Percentiles rank a stretch among this genome's conserved stretches.
These are phyloP conservation scores for Eudasyphora cyanicolor DNA, from an alignment of 2,888 invertebrate genomes.

Conservation along the genomic window DNA sequence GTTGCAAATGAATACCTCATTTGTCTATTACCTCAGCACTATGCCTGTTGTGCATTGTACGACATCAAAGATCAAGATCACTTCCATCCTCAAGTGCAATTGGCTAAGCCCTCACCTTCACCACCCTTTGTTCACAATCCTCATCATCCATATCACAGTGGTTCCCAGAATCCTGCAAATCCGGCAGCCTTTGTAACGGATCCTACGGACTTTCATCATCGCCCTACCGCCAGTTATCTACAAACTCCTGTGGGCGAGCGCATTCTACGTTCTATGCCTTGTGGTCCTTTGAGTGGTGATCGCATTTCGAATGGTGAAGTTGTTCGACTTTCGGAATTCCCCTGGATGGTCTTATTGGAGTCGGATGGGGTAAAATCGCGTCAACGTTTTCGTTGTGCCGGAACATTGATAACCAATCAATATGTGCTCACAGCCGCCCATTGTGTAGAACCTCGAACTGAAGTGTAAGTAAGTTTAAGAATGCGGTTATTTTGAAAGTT, in stretches of 20 bases:
- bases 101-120: background rate
- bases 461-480: slow-evolving; percentile 62
- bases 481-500: too few species aligned
- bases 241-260: slow-evolving; percentile 49
- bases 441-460: slow-evolving; percentile 61
- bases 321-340: slow-evolving; percentile 84
- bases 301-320: slow-evolving; percentile 83
- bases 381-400: slow-evolving; percentile 73
- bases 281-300: slow-evolving; percentile 81
- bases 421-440: slow-evolving; percentile 71
- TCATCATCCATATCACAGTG: slow-evolving; percentile 27
- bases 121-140: background rate
- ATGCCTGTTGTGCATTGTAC: slow-evolving; percentile 51
- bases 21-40: slow-evolving; percentile 27
- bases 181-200: background rate
- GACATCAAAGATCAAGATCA: slow-evolving; percentile 14
- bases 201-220: slow-evolving; percentile 2
- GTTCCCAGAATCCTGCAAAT: background rate
- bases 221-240: background rate
- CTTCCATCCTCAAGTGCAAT: background rate
- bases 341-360: slow-evolving; percentile 87
- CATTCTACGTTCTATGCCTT: slow-evolving; percentile 71
- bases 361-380: slow-evolving; percentile 78
- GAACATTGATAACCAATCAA: slow-evolving; percentile 67
- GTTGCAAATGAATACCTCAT: background rate